Conservation (phyloP, 2,888 invertebrate genomes). For the Flexamia atlantica region DNA sequence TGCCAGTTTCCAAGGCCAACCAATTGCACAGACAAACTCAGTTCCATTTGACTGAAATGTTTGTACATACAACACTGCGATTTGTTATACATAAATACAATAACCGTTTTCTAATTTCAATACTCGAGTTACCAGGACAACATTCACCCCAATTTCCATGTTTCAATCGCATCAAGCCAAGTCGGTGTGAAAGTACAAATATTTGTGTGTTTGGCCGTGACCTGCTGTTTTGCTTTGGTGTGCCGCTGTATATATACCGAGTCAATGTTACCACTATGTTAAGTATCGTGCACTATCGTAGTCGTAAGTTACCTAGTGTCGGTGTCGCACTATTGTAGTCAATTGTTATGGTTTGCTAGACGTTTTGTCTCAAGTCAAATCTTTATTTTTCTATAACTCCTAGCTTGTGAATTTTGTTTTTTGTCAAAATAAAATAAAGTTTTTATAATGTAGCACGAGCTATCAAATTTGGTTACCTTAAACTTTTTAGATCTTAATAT, state of each 20-base stretch:
- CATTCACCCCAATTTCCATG: slow-evolving; percentile 55
- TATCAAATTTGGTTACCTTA: slow-evolving; percentile 61
- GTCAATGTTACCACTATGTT: slow-evolving; percentile 65
- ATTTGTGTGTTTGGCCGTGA: slow-evolving; percentile 53
- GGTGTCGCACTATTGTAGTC: slow-evolving; percentile 59
- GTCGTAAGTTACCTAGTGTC: slow-evolving; percentile 61
- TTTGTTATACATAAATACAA: slow-evolving; percentile 62
- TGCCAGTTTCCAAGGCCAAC: slow-evolving; percentile 29
- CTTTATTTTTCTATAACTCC: slow-evolving; percentile 65
- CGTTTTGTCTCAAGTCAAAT: slow-evolving; percentile 60
- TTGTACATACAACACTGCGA: slow-evolving; percentile 59
- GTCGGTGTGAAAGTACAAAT: slow-evolving; percentile 62
- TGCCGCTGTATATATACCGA: slow-evolving; percentile 57
- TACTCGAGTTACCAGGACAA: slow-evolving; percentile 61
- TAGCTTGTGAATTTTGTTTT: slow-evolving; percentile 62
- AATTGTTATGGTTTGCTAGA: slow-evolving; percentile 63
- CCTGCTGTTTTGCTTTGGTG: slow-evolving; percentile 65
- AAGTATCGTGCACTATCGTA: slow-evolving; percentile 61
- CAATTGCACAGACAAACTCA: slow-evolving; percentile 63
- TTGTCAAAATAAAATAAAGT: slow-evolving; percentile 31
- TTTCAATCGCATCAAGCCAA: slow-evolving; percentile 62
- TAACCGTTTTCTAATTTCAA: slow-evolving; percentile 63
- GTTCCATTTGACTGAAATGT: slow-evolving; percentile 64
- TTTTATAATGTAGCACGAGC: slow-evolving; percentile 60
- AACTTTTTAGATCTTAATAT: slow-evolving; percentile 55